Percentiles rank a stretch among this genome's conserved stretches.
Evolutionary conservation across 2,888 invertebrate genomes (phyloP).

Genomic region (Drosophila birchii): DNA sequence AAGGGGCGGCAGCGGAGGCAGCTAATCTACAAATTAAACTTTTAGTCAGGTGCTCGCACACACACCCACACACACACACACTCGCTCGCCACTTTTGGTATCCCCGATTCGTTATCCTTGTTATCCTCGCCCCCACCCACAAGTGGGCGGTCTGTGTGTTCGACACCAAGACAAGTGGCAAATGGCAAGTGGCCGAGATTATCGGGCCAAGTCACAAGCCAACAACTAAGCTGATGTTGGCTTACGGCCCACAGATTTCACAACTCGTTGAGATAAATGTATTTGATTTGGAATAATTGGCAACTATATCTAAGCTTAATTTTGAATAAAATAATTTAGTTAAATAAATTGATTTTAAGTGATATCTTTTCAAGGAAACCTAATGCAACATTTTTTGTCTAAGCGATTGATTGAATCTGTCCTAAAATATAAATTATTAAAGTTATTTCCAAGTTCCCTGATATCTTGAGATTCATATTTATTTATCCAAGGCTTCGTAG

Average conservation of each 20-base stretch:
- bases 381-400: too few relatives aligned
- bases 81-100: neutral
- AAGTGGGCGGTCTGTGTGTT: constrained; percentile 20
- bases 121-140: constrained; percentile 2
- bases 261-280: constrained; percentile 4
- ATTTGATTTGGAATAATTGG: neutral
- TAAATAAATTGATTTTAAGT: neutral
- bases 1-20: constrained; percentile 2
- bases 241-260: neutral
- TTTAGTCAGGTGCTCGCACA: constrained; percentile 23
- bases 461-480: neutral
- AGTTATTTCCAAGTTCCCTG: neutral
- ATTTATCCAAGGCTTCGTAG: neutral
- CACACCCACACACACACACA: neutral
- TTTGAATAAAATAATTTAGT: neutral
- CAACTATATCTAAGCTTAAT: too few relatives aligned
- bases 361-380: neutral
- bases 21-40: constrained; percentile 41
- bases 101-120: constrained; percentile 22
- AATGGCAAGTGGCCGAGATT: constrained; percentile 22
- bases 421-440: neutral
- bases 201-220: constrained; percentile 22
- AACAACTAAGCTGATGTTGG: constrained; percentile 5
- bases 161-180: constrained; percentile 12
- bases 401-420: neutral